These are phyloP conservation scores for Eupithecia subumbrata DNA, from an alignment of 2,888 invertebrate species.

Conservation along the genomic window DNA sequence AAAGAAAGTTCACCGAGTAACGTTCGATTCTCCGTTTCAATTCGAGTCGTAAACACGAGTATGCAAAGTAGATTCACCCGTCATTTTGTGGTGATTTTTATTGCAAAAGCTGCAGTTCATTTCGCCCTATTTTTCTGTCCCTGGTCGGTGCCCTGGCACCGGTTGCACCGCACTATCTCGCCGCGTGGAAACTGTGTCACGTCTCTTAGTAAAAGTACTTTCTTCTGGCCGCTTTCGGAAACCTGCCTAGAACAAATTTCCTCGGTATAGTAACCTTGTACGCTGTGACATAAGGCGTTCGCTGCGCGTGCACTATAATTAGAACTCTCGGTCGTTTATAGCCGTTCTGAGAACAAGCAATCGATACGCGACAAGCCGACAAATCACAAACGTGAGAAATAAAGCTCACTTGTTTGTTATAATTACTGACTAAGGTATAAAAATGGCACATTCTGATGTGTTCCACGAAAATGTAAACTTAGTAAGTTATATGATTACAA, in stretches of 20 bases:
- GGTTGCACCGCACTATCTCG: slow-evolving; percentile 43
- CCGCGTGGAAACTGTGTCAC: slow-evolving; percentile 81
- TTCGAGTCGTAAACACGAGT: slow-evolving; percentile 17
- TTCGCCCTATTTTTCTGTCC: slow-evolving; percentile 42
- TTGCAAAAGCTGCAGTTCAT: slow-evolving; percentile 47
- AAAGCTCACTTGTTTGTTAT: slow-evolving; percentile 45
- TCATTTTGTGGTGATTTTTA: slow-evolving; percentile 31
- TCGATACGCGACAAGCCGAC: slow-evolving; percentile 57
- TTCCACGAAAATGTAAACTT: slow-evolving; percentile 41
- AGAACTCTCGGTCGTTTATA: slow-evolving; percentile 63
- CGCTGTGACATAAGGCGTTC: slow-evolving; percentile 75
- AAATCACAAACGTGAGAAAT: slow-evolving; percentile 53
- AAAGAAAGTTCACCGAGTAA: slow-evolving; percentile 25
- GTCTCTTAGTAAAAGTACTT: slow-evolving; percentile 82
- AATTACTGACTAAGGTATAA: slow-evolving; percentile 39
- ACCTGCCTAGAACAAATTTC: slow-evolving; percentile 76
- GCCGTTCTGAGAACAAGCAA: slow-evolving; percentile 64
- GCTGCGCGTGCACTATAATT: slow-evolving; percentile 69
- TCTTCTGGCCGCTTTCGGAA: slow-evolving; percentile 82
- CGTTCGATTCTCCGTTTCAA: slow-evolving; percentile 17
- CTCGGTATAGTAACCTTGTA: slow-evolving; percentile 76
- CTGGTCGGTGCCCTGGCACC: slow-evolving; percentile 40
- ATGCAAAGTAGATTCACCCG: slow-evolving; percentile 27
- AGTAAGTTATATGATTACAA: slow-evolving; percentile 32
- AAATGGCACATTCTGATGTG: slow-evolving; percentile 32